phyloP scores from a whole-genome alignment of 2,888 invertebrate genomes.

The Lampropteryx suffumata region DNA sequence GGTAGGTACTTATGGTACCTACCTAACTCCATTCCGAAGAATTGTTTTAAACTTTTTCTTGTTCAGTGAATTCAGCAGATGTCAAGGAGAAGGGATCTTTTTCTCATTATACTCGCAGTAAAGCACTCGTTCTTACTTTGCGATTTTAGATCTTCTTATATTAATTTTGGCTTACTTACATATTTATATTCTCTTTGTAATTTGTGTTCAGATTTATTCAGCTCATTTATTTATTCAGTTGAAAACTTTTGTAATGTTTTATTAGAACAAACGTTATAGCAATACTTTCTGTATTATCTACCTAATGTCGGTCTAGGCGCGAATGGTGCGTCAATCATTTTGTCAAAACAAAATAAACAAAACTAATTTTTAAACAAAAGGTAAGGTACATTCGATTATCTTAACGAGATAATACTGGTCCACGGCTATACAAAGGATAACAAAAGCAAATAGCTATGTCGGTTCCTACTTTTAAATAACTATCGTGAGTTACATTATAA shows the following conservation, averaged over 20 bases:
- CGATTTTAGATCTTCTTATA: constrained; percentile 13
- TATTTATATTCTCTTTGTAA: constrained; percentile 5
- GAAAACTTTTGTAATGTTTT: background rate
- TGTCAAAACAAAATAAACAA: too few species aligned
- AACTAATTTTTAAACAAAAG: too few species aligned
- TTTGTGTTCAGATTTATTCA: constrained; percentile 7
- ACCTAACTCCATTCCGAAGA: constrained; percentile 30
- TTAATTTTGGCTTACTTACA: constrained; percentile 11
- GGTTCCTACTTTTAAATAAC: too few species aligned
- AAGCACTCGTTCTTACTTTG: constrained; percentile 16
- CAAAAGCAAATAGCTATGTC: too few species aligned
- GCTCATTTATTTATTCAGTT: too few species aligned
- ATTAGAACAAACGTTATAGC: background rate
- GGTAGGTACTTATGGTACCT: background rate
- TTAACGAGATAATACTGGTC: too few species aligned
- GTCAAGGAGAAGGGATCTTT: constrained; percentile 38
- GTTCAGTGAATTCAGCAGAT: constrained; percentile 53
- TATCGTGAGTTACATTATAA: too few species aligned
- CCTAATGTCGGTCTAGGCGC: too few species aligned
- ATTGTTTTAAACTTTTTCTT: constrained; percentile 53
- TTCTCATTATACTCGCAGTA: constrained; percentile 26
- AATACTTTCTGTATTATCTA: background rate
- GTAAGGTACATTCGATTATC: too few species aligned
- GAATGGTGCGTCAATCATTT: too few species aligned
- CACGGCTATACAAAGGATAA: too few species aligned